Conservation (phyloP, 2,888 invertebrate species). For the Drosophila diplacantha region DNA sequence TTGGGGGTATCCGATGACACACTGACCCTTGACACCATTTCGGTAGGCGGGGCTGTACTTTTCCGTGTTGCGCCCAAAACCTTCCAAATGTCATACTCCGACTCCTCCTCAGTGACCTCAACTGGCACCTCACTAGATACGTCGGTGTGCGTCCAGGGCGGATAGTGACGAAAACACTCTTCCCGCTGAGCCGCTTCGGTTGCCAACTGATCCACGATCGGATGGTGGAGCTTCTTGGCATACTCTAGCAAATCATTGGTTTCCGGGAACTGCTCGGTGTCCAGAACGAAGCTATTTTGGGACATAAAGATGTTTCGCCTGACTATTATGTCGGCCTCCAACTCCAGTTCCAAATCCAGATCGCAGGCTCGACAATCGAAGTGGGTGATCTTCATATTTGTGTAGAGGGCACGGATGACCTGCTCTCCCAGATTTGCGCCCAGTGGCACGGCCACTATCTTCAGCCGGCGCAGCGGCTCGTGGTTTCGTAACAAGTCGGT, state of each 20-base stretch:
- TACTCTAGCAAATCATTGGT: conserved; percentile 47
- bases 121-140: not conserved
- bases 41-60: no score
- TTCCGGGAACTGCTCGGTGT: conserved; percentile 44
- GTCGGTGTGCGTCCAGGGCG: not conserved
- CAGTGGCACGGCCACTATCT: conserved; percentile 57
- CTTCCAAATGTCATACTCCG: conserved; percentile 56
- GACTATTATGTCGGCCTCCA: conserved; percentile 63
- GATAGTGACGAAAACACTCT: conserved; percentile 39
- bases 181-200: not conserved
- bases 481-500: conserved; percentile 57
- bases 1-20: not conserved
- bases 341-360: conserved; percentile 57
- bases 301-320: conserved; percentile 63
- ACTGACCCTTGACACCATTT: not conserved
- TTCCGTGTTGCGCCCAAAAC: conserved; percentile 17
- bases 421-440: conserved; percentile 13
- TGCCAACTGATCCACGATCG: conserved; percentile 34
- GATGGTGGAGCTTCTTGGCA: conserved; percentile 53
- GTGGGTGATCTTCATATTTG: conserved; percentile 52
- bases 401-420: conserved; percentile 55
- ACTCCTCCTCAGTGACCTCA: conserved; percentile 29
- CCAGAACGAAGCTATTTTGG: conserved; percentile 53
- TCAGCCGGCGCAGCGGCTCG: conserved; percentile 46
- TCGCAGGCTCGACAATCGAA: conserved; percentile 66